phyloP scores from a whole-genome alignment of 2,888 invertebrate genomes.

The Apotomis capreana region DNA sequence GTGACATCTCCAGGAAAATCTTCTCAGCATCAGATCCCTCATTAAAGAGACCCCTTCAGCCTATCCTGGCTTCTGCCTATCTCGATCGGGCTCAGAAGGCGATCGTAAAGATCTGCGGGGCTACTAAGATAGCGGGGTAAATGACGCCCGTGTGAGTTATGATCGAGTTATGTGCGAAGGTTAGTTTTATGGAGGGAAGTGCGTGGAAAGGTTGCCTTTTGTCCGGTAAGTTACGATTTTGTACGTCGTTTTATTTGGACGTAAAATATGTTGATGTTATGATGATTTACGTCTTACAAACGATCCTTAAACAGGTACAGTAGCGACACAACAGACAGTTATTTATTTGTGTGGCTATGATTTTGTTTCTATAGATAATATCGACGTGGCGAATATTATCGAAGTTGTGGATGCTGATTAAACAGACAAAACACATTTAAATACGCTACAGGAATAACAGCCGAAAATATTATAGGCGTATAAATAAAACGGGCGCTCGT shows the following conservation, averaged over 20 bases:
- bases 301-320: neutral
- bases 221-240: conserved; percentile 33
- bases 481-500: conserved; percentile 40
- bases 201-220: conserved; percentile 36
- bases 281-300: conserved; percentile 22
- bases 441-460: conserved; percentile 40
- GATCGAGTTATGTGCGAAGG: conserved; percentile 39
- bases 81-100: conserved; percentile 33
- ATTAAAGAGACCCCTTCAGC: conserved; percentile 53
- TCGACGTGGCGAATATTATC: neutral
- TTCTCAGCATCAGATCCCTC: conserved; percentile 54
- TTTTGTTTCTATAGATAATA: neutral
- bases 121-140: conserved; percentile 40
- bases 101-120: conserved; percentile 39
- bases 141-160: conserved; percentile 37
- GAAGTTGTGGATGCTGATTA: neutral
- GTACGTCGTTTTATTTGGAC: conserved; percentile 2
- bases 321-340: neutral
- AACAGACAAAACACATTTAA: conserved; percentile 37
- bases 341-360: neutral
- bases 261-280: conserved; percentile 12
- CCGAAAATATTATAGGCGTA: conserved; percentile 39
- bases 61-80: conserved; percentile 30
- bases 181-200: conserved; percentile 33
- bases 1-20: conserved; percentile 36